Conservation (phyloP, 2,797 vertebrate genomes). For the Scleropages formosus region DNA sequence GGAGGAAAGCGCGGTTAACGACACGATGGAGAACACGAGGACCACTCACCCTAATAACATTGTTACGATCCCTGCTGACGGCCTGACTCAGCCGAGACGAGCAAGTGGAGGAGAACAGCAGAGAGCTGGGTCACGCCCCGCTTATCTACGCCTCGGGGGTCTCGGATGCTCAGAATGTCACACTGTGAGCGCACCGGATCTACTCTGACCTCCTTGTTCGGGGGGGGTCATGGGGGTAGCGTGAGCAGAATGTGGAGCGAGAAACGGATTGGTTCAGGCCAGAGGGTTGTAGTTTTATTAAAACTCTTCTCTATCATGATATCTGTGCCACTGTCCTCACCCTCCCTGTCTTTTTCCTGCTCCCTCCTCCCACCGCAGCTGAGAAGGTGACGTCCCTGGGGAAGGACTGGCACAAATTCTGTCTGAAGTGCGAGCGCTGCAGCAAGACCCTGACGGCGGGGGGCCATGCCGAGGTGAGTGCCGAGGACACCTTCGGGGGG, state of each 20-base stretch:
- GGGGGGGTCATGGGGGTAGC: neutral
- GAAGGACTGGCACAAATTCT: constrained; percentile 97
- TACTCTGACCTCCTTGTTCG: too few relatives aligned
- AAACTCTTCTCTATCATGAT: too few relatives aligned
- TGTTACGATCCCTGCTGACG: neutral
- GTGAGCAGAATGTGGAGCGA: neutral
- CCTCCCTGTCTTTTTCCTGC: neutral
- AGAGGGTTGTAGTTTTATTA: neutral
- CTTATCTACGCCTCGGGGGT: neutral
- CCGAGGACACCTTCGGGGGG: too few relatives aligned
- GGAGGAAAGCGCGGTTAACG: too few relatives aligned
- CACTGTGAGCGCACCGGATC: too few relatives aligned
- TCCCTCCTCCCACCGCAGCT: constrained; percentile 58
- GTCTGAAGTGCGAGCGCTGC: constrained; percentile 94
- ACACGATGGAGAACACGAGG: too few relatives aligned
- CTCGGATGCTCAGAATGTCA: neutral
- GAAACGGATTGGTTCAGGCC: neutral
- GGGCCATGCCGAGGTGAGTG: constrained; percentile 88
- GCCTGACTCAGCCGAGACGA: too few relatives aligned
- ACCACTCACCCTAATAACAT: neutral
- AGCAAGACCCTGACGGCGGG: constrained; percentile 90
- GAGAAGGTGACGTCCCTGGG: constrained; percentile 96
- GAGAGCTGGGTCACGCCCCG: neutral
- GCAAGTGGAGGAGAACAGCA: too few relatives aligned
- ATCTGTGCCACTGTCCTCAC: neutral